A percentile compares a stretch with the other conserved stretches of the same genome.
These are phyloP conservation scores for Penelope pileata DNA, from an alignment of 2,113 vertebrate genomes.

Conservation along the genomic window DNA sequence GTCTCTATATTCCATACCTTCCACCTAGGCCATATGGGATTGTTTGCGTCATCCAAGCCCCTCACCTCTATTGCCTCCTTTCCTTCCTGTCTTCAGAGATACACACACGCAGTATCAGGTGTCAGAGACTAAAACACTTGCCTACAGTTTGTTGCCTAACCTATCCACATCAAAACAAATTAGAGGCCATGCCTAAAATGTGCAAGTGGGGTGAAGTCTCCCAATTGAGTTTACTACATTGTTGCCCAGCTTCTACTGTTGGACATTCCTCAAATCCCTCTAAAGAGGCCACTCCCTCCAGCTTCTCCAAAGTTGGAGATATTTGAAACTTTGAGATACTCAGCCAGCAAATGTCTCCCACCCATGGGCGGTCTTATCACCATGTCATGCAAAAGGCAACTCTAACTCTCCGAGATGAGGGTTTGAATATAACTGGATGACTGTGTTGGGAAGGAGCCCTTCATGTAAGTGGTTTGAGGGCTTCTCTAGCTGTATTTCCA, in stretches of 20 bases:
- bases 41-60: fast-evolving
- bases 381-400: neutral
- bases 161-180: neutral
- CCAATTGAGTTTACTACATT: neutral
- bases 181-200: neutral
- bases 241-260: neutral
- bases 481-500: neutral
- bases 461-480: neutral
- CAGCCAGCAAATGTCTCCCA: neutral
- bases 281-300: neutral
- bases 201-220: neutral
- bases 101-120: neutral
- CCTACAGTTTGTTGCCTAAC: neutral
- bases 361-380: neutral
- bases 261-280: neutral
- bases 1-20: neutral
- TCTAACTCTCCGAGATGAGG: neutral
- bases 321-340: neutral
- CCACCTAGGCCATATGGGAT: neutral
- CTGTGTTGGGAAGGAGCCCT: neutral
- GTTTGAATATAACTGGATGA: neutral
- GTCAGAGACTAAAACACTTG: neutral
- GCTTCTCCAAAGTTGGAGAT: neutral
- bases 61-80: neutral
- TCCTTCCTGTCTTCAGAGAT: neutral